Conservation (phyloP, 2,113 vertebrate genomes). For the Notarius quadriscutis region DNA sequence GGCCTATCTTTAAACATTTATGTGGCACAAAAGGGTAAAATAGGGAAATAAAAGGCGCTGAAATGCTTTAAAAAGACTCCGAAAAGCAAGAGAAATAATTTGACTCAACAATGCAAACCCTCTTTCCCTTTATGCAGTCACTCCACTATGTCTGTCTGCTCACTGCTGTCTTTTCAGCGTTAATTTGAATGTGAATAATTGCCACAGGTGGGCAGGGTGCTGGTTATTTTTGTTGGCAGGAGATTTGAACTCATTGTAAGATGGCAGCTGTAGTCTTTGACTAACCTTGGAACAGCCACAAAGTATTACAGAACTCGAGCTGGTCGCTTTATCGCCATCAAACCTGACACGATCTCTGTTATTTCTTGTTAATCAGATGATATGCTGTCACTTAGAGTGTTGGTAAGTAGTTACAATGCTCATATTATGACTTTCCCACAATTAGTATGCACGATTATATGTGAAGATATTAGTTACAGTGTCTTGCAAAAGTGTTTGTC, state of each 20-base stretch:
- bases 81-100: conserved; percentile 11
- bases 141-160: conserved; percentile 33
- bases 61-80: conserved; percentile 24
- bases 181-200: conserved; percentile 52
- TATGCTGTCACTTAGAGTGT: background rate
- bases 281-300: conserved; percentile 16
- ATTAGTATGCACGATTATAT: background rate
- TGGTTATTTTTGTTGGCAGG: conserved; percentile 55
- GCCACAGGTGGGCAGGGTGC: conserved; percentile 54
- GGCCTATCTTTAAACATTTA: conserved; percentile 10
- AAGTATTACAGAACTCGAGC: conserved; percentile 28
- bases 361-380: conserved; percentile 36
- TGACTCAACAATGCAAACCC: conserved; percentile 33
- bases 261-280: conserved; percentile 45
- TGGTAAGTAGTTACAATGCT: background rate
- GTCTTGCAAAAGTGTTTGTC: no score
- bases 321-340: conserved; percentile 16
- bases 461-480: background rate
- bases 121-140: conserved; percentile 24
- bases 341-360: conserved; percentile 10
- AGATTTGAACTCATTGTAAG: conserved; percentile 49
- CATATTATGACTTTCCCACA: background rate
- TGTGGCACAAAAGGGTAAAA: conserved; percentile 18
- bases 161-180: conserved; percentile 37
- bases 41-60: conserved; percentile 27